Evolutionary conservation across 2,888 invertebrate genomes (phyloP), one percentile per base, ranked within the genome.

Genomic region (Dascillus cervinus): DNA sequence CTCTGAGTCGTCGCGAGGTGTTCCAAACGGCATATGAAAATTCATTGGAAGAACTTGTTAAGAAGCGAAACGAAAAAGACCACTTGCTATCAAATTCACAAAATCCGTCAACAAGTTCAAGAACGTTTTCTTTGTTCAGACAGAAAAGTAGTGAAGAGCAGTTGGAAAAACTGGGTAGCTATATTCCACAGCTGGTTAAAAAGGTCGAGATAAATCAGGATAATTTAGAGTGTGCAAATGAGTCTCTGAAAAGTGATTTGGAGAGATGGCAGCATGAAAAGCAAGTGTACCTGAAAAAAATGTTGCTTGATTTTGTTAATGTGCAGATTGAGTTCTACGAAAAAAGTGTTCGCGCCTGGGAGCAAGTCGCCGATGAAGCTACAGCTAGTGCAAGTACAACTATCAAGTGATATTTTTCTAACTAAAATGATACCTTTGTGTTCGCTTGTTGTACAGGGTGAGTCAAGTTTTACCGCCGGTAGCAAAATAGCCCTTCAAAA

Each of bases 251-350:
- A 28, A 77, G 79, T 22, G 81, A 82, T 55, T 60, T 80, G 37
- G 74, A 77, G 29, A 65, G 79, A 34, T 82, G 81, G 81, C 74
- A 77, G 42, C 52, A 64, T 15, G 78, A 77, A 44, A 81, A 80
- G 51, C 72, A 72, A 36, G 62, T 68, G 15, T 79, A 78, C 56
- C 56, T 82, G 28, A 77, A 77, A 52, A 70, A 69, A 39, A 69
- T 80, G 47, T 63, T 81, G 8, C 60, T 73, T 14, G 67, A 70
- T 41, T 72, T 77, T 64, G 76, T 78, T 5, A 75, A 77, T 46
- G 70, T 74, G 51, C 77, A 82, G 52, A 75, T 80, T 24, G 67
- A 69, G 38, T 76, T 73, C 53, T 79, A 78, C 57, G 72, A 79
- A 55, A 71, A 75, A 50, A 69, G 65, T 41, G 69, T 72, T 37